Conservation (phyloP, 2,888 invertebrate genomes). For the Cremastinae sp. region DNA sequence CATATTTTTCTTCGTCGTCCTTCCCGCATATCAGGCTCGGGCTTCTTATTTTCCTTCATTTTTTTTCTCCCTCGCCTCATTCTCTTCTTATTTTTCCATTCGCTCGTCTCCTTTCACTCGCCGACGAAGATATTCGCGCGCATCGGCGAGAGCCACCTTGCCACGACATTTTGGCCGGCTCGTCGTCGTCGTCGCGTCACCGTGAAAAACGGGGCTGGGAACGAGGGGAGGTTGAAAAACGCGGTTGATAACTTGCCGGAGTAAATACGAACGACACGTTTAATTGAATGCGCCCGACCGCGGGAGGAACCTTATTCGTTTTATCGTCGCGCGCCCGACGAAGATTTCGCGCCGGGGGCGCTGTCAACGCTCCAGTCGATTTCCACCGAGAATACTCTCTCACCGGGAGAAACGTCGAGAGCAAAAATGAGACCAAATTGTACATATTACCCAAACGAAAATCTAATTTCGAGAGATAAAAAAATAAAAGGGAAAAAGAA, state of each 20-base stretch:
- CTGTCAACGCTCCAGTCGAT: constrained; percentile 38
- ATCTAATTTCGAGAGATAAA: background rate
- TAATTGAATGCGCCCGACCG: too few relatives aligned
- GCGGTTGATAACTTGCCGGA: too few relatives aligned
- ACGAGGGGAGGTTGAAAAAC: too few relatives aligned
- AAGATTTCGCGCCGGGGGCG: constrained; percentile 41
- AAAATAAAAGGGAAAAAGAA: background rate
- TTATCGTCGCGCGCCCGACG: constrained; percentile 14
- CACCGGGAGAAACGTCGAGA: constrained; percentile 10
- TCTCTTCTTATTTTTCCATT: constrained; percentile 3
- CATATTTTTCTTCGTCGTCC: constrained; percentile 33
- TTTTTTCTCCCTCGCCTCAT: background rate
- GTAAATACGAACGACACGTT: too few relatives aligned
- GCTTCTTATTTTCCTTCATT: constrained; percentile 21
- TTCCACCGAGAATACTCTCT: constrained; percentile 39
- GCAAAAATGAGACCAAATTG: background rate
- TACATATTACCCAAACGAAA: background rate
- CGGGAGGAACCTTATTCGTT: background rate
- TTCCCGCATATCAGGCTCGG: constrained; percentile 17
- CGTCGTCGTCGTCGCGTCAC: too few relatives aligned
- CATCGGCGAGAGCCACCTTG: background rate
- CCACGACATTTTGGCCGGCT: too few relatives aligned
- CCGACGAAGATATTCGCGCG: constrained; percentile 6
- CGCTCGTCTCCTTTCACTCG: constrained; percentile 12
- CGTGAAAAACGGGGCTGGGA: too few relatives aligned